A percentile compares a stretch with the other conserved stretches of the same genome.
Evolutionary conservation across 2,888 invertebrate genomes (phyloP).

Genomic region (Athalia circularis): DNA sequence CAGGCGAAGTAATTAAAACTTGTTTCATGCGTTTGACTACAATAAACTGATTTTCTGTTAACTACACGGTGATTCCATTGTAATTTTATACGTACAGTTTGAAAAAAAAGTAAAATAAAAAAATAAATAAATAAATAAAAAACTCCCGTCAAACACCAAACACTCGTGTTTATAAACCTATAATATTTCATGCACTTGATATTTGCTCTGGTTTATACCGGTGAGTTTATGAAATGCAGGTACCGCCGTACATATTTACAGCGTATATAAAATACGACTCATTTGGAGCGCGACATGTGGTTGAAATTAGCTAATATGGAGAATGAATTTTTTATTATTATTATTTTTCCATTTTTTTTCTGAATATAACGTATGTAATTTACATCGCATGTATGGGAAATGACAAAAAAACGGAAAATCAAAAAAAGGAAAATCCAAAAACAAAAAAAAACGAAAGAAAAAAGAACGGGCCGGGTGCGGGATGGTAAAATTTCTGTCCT

Average conservation of each 20-base stretch:
- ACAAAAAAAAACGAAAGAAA: not conserved
- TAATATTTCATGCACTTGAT: not conserved
- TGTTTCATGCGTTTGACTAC: constrained; percentile 4
- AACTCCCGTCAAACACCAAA: too few relatives aligned
- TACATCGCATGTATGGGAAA: not conserved
- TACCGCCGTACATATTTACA: too few relatives aligned
- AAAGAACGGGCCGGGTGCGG: not conserved
- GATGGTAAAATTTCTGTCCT: not conserved
- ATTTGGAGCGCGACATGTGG: too few relatives aligned
- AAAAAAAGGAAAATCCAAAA: not conserved
- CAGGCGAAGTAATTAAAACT: not conserved
- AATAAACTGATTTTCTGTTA: not conserved
- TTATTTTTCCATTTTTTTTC: too few relatives aligned
- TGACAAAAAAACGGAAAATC: not conserved
- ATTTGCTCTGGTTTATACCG: too few relatives aligned
- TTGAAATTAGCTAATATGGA: too few relatives aligned
- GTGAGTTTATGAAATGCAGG: too few relatives aligned
- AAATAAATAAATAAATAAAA: not conserved
- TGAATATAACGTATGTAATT: too few relatives aligned
- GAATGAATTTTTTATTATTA: too few relatives aligned
- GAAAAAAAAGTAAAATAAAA: not conserved
- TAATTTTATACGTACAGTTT: not conserved
- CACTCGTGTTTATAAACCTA: not conserved
- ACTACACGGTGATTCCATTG: not conserved
- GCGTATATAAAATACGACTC: too few relatives aligned